Evolutionary conservation across 2,113 vertebrate species (phyloP), one percentile per base, ranked within the genome.

Genomic region (Aplodontia rufa): DNA sequence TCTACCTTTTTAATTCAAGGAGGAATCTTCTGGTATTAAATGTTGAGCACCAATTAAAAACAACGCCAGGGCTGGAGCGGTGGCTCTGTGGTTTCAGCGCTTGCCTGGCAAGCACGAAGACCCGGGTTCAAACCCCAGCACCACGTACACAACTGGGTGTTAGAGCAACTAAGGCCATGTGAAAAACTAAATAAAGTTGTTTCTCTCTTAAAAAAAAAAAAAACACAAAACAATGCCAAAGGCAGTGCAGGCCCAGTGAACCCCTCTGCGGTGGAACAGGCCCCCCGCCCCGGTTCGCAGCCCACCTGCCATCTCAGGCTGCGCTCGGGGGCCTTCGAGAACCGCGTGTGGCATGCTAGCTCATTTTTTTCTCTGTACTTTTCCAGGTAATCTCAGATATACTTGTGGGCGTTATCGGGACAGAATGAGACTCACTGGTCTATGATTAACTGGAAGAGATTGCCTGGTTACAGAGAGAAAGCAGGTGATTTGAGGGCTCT

Each of bases 401-500:
- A 40, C 86, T 93, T 55, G 88, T 97, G 97, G 96, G 95, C 37
- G 72, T 93, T 87, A 87, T 92, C 10, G 3, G 97, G 90, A 97
- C 96, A 96, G 94, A 96, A 85, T 53, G 87, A 97, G 95, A 86
- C 92, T 91, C 79, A 81, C 53, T 24, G 94, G 78, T 81, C 95
- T 96, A 47, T 96, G 97, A 97, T 96, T 96, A 97, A 94, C 91
- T 81, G 82, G 88, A 62, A 90, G 91, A 94, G 96, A 95, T 58
- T 81, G 95, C 76, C 85, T 96, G 94, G 92, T 94, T 96, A 82
- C 95, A 87, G 72, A 93, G 72, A 75, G 30, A 90, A 69, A 62
- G 74, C 76, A 86, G 93, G 72, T 62, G 58, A 75, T 53, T 74
- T 78, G 72, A 10, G 8, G 80, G 49, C 94, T 93, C 64, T 84